phyloP scores from a whole-genome alignment of 2,888 invertebrate species.

The Mythimna lalbum region DNA sequence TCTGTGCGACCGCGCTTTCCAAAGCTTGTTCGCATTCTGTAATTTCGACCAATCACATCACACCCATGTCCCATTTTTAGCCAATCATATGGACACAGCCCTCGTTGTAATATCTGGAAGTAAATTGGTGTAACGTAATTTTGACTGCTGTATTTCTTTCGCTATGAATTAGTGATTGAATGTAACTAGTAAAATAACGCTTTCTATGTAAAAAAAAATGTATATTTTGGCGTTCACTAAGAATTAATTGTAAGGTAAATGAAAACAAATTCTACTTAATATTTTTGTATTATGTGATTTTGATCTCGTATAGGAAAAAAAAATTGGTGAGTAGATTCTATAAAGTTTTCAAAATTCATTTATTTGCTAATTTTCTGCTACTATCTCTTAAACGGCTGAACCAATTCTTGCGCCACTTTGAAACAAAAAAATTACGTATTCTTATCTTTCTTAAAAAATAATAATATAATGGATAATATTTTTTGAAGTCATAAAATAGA shows the following conservation, averaged over 20 bases:
- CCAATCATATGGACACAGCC: background rate
- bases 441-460: slow-evolving; percentile 30
- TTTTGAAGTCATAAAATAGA: slow-evolving; percentile 45
- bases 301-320: slow-evolving; percentile 67
- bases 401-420: slow-evolving; percentile 14
- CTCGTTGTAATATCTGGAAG: background rate
- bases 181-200: slow-evolving; percentile 29
- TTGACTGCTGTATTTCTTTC: slow-evolving; percentile 21
- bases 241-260: slow-evolving; percentile 41
- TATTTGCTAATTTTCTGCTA: slow-evolving; percentile 28
- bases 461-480: slow-evolving; percentile 25
- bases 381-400: slow-evolving; percentile 41
- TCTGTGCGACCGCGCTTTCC: background rate
- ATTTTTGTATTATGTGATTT: slow-evolving; percentile 70
- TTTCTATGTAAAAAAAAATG: slow-evolving; percentile 23
- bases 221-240: slow-evolving; percentile 44
- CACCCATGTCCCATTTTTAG: background rate
- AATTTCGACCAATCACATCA: background rate
- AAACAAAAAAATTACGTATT: slow-evolving; percentile 22
- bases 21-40: background rate
- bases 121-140: slow-evolving; percentile 1
- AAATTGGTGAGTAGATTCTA: slow-evolving; percentile 27
- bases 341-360: slow-evolving; percentile 4
- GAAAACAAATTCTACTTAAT: slow-evolving; percentile 67
- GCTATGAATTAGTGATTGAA: slow-evolving; percentile 38